Conservation (phyloP, 2,113 vertebrate genomes). For the Chloroceryle aenea region DNA sequence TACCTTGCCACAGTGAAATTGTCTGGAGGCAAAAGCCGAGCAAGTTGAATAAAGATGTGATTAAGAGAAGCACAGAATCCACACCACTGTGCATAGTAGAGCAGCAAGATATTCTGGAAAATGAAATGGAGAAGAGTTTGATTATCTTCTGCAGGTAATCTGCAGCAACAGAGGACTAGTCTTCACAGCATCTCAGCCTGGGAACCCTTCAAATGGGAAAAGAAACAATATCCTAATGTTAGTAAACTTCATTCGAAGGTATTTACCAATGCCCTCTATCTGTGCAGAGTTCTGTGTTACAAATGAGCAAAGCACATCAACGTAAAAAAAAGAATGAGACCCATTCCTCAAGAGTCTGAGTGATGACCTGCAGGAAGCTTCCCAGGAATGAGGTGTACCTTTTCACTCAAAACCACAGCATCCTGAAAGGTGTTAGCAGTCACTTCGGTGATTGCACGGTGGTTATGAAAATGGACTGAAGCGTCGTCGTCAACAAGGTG, state of each 20-base stretch:
- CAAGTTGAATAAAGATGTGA: constrained; percentile 92
- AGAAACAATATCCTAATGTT: background rate
- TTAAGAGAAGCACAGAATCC: constrained; percentile 95
- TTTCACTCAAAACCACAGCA: constrained; percentile 81
- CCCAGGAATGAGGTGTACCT: constrained; percentile 68
- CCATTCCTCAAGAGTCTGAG: background rate
- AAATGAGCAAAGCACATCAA: background rate
- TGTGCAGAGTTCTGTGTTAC: background rate
- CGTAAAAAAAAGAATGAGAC: background rate
- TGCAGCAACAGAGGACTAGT: background rate
- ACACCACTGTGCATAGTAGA: constrained; percentile 95
- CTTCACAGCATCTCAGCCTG: background rate
- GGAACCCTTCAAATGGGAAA: background rate
- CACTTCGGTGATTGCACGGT: constrained; percentile 85
- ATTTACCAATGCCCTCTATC: background rate
- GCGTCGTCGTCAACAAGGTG: constrained; percentile 85
- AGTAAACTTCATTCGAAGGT: background rate
- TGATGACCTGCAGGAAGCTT: background rate
- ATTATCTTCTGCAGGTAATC: background rate
- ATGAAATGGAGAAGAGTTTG: background rate
- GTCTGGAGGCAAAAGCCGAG: constrained; percentile 85
- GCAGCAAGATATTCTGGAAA: constrained; percentile 89
- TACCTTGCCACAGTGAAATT: constrained; percentile 89
- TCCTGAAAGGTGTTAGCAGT: constrained; percentile 85
- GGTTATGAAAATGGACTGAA: constrained; percentile 22